Conservation (phyloP, 2,113 vertebrate species). For the Rafetus swinhoei region DNA sequence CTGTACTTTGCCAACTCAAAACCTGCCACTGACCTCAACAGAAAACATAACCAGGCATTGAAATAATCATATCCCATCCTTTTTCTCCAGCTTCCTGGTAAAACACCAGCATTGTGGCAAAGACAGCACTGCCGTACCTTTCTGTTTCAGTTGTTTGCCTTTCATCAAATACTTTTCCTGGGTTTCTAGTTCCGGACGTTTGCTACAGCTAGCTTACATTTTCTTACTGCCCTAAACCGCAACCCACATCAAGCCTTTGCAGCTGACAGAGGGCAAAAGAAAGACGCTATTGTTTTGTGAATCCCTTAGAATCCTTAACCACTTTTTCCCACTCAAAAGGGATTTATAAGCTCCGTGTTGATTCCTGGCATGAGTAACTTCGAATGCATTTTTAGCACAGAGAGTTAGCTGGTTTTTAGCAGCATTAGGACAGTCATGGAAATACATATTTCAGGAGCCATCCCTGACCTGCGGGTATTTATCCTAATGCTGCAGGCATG, state of each 20-base stretch:
- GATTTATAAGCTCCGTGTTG: neutral
- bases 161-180: neutral
- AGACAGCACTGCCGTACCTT: neutral
- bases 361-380: neutral
- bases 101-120: neutral
- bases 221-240: neutral
- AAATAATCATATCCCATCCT: neutral
- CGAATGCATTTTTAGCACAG: neutral
- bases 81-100: neutral
- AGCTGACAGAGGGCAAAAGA: neutral
- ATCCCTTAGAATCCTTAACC: neutral
- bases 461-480: neutral
- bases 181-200: neutral
- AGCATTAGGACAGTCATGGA: neutral
- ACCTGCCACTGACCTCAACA: neutral
- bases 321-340: neutral
- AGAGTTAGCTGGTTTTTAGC: neutral
- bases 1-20: neutral
- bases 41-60: accelerated
- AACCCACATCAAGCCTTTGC: neutral
- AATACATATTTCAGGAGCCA: neutral
- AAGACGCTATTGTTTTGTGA: neutral
- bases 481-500: neutral
- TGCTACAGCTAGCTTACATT: neutral
- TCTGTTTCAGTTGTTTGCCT: neutral